Conservation (phyloP, 2,797 vertebrate genomes). For the Falco novaeseelandiae region DNA sequence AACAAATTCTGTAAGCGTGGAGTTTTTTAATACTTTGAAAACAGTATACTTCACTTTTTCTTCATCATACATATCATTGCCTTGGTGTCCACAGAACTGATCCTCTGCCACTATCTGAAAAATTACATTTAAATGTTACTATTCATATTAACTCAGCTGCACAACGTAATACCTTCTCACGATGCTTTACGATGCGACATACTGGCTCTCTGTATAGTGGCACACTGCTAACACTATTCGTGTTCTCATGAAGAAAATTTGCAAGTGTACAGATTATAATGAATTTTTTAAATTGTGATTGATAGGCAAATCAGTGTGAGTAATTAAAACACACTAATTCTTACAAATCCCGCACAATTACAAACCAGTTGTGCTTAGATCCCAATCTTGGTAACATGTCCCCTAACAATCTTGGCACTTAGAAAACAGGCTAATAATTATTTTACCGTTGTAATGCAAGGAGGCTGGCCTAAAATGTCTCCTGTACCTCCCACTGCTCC, state of each 20-base stretch:
- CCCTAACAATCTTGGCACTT: background rate
- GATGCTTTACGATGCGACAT: background rate
- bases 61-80: slow-evolving; percentile 99
- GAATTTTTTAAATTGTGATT: background rate
- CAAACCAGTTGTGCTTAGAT: background rate
- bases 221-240: background rate
- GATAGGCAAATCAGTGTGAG: slow-evolving; percentile 4
- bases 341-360: background rate
- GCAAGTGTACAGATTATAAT: background rate
- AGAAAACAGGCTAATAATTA: background rate
- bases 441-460: background rate
- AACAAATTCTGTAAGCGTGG: slow-evolving; percentile 95
- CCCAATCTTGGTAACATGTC: background rate
- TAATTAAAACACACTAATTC: slow-evolving; percentile 21
- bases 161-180: background rate
- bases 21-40: slow-evolving; percentile 98
- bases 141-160: background rate
- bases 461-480: background rate
- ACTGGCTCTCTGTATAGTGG: background rate
- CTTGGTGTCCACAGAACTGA: slow-evolving; percentile 99
- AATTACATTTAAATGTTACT: background rate
- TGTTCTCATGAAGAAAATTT: background rate
- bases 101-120: slow-evolving; percentile 97
- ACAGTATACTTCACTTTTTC: slow-evolving; percentile 99
- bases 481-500: background rate